Evolutionary conservation across 2,888 invertebrate species (phyloP).

Genomic region (Eudasyphora cyanicolor): DNA sequence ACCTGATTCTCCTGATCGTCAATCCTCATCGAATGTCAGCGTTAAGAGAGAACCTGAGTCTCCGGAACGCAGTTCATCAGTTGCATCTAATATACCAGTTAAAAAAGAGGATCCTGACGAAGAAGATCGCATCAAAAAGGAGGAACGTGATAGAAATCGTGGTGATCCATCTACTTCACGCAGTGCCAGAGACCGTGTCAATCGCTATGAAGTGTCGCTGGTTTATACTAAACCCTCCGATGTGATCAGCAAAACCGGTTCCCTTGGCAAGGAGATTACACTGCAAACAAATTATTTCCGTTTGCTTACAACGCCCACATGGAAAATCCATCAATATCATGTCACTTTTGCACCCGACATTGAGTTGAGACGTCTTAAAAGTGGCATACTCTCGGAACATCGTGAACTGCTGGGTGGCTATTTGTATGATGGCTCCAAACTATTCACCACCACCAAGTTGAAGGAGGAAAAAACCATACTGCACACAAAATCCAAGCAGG

Average conservation of each 20-base stretch:
- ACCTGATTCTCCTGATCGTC: slow-evolving; percentile 33
- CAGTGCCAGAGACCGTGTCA: slow-evolving; percentile 48
- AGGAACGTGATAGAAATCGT: neutral
- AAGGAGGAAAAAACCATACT: slow-evolving; percentile 82
- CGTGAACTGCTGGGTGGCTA: slow-evolving; percentile 83
- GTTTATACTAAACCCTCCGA: slow-evolving; percentile 75
- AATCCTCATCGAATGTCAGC: neutral
- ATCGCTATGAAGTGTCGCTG: slow-evolving; percentile 70
- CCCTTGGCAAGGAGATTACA: slow-evolving; percentile 80
- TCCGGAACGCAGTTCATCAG: slow-evolving; percentile 53
- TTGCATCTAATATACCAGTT: slow-evolving; percentile 4
- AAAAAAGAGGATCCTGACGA: slow-evolving; percentile 33
- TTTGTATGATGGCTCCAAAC: slow-evolving; percentile 87
- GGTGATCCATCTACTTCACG: slow-evolving; percentile 46
- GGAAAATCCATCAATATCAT: slow-evolving; percentile 87
- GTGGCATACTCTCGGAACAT: slow-evolving; percentile 83
- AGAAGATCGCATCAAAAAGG: slow-evolving; percentile 26
- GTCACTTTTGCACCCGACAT: slow-evolving; percentile 88
- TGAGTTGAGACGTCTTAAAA: slow-evolving; percentile 84
- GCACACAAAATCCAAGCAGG: slow-evolving; percentile 82
- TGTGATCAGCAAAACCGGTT: slow-evolving; percentile 79
- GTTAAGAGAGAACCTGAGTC: slow-evolving; percentile 53
- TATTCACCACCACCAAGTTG: slow-evolving; percentile 84
- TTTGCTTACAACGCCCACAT: slow-evolving; percentile 84
- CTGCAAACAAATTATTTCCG: slow-evolving; percentile 87